Base-by-base conservation (phyloP, 2,888 invertebrate species). In the Stenchaetothrips biformis region DNA sequence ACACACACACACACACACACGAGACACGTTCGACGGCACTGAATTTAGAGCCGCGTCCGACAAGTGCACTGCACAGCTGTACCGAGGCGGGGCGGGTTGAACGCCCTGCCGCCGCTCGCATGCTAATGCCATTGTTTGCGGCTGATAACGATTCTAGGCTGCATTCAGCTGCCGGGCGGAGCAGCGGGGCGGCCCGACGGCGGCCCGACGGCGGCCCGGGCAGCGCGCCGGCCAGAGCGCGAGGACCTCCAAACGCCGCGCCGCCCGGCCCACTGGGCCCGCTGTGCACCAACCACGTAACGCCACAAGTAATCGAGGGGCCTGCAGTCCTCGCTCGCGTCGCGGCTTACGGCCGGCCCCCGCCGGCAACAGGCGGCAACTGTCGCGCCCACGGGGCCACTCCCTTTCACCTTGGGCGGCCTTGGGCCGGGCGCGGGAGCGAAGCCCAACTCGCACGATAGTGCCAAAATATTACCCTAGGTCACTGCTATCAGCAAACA, bases 371-470 rank as follows among this genome's bases (percentile, higher is more conserved):
- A 37, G 37, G 37, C 37, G 37, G 37, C 37, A 37, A 37, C 37
- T 37, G 37, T 37, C 37, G 4, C 37, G 37, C 37, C 37, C 37
- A 37, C 37, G 37, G 37, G 37, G 2, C 37, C 37, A 37, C 37
- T 37, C 37, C 37, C 37, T 37, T 37, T 37, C 37, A 37, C 37
- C 37, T 37, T 37, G 37, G 37, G 37, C 37, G 37, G 1, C 37
- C 37, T 37, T 37, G 37, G 37, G 79, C 78, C 48, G 81, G 9
- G 79, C 81, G 82, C 82, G 83, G 82, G 82, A 82, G 79, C 79
- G 77, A 81, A 37, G 83, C 83, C 13, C 59, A 16, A 16, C 53
- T 9, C 59, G 59, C 67, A 25, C 11, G 67, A 74, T 74, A 74
- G 25, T 74, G 67, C 67, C 67, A 74, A 74, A 74, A 25, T 74